These are phyloP conservation scores for Tenebrio molitor DNA, from an alignment of 1,140 invertebrate genomes.

Conservation along the genomic window DNA sequence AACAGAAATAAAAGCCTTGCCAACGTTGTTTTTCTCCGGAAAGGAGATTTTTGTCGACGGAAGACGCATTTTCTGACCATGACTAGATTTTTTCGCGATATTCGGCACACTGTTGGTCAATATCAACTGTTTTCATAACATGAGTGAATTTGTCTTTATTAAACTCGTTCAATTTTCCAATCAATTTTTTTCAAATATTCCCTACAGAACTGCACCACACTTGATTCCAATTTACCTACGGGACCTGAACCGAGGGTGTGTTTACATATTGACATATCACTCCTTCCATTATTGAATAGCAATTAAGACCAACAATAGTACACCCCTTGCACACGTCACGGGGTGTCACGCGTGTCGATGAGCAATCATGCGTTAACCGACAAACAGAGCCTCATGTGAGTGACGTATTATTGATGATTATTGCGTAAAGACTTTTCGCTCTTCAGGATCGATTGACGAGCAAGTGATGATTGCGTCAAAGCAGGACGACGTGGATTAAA, in stretches of 20 bases:
- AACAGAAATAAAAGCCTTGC: no score
- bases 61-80: no score
- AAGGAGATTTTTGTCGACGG: no score
- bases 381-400: slow-evolving; percentile 27
- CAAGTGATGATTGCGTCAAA: slow-evolving; percentile 33
- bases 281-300: slow-evolving; percentile 27
- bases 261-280: slow-evolving; percentile 31
- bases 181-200: no score
- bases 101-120: no score
- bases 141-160: no score
- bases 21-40: no score
- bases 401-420: slow-evolving; percentile 18
- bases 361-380: slow-evolving; percentile 29
- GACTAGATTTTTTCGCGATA: no score
- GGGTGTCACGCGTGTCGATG: slow-evolving; percentile 28
- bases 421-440: slow-evolving; percentile 26
- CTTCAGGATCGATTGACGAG: slow-evolving; percentile 14
- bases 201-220: no score
- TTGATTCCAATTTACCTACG: no score
- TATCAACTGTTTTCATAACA: no score
- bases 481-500: slow-evolving; percentile 8
- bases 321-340: slow-evolving; percentile 14
- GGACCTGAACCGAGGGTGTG: not conserved
- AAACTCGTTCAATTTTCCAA: no score
- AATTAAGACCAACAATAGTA: slow-evolving; percentile 25